These are phyloP conservation scores for Pecten maximus DNA, from an alignment of 2,888 invertebrate species.

Conservation along the genomic window DNA sequence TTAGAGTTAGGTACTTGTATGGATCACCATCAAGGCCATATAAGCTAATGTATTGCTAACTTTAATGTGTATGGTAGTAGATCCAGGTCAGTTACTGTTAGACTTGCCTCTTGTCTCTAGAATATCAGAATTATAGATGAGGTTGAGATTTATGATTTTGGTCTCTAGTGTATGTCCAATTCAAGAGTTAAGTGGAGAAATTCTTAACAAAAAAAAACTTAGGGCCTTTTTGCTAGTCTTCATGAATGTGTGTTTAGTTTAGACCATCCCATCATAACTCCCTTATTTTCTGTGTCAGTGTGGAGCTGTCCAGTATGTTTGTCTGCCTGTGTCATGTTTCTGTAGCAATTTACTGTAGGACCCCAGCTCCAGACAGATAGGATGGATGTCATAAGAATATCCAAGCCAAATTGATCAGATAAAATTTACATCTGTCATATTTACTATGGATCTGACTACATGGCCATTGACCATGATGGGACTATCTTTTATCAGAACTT, in stretches of 20 bases:
- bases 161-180: no score
- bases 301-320: neutral
- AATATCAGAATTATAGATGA: no score
- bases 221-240: no score
- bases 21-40: neutral
- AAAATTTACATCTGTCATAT: neutral
- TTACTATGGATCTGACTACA: neutral
- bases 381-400: neutral
- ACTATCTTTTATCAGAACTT: neutral
- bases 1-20: neutral
- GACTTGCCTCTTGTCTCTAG: no score
- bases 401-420: neutral
- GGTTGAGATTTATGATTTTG: no score
- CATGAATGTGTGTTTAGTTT: neutral
- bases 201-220: no score
- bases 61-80: no score
- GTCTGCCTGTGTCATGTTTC: neutral
- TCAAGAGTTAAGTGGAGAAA: no score
- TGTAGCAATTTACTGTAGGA: neutral
- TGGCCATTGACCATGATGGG: neutral
- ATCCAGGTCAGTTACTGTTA: no score
- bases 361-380: neutral
- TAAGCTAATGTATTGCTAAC: no score
- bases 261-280: neutral
- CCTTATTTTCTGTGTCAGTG: neutral